phyloP scores from a whole-genome alignment of 2,888 invertebrate species.

The Drosophila pseudotakahashii region DNA sequence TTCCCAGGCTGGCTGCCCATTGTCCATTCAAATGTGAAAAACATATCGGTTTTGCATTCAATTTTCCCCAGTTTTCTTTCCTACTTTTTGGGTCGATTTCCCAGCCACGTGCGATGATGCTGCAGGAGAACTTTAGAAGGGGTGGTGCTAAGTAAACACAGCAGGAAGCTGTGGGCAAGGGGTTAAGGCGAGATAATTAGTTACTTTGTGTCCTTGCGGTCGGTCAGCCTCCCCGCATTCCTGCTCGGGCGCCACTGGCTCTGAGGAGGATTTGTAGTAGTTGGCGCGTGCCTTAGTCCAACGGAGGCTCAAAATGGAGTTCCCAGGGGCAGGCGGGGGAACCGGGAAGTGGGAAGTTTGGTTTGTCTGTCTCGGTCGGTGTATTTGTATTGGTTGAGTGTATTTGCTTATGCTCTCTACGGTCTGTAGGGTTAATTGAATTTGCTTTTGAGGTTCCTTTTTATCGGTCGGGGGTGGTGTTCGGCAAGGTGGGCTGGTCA shows the following conservation, averaged over 20 bases:
- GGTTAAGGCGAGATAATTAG: constrained; percentile 75
- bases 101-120: constrained; percentile 41
- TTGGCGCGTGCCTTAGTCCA: constrained; percentile 60
- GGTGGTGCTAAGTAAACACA: constrained; percentile 59
- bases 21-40: constrained; percentile 64
- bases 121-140: constrained; percentile 17
- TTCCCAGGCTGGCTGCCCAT: constrained; percentile 19
- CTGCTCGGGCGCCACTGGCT: constrained; percentile 16
- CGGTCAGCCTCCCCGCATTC: constrained; percentile 4
- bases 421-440: constrained; percentile 79
- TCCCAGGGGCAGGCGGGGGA: not conserved
- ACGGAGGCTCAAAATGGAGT: constrained; percentile 45
- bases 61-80: constrained; percentile 40
- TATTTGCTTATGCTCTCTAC: constrained; percentile 79
- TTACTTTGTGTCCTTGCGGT: constrained; percentile 75
- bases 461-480: constrained; percentile 8
- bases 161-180: constrained; percentile 42
- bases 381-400: constrained; percentile 78
- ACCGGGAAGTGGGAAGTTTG: constrained; percentile 8
- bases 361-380: constrained; percentile 39
- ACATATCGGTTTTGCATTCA: constrained; percentile 55
- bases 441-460: constrained; percentile 70
- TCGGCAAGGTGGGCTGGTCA: constrained; percentile 1
- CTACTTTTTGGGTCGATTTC: constrained; percentile 37
- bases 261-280: constrained; percentile 54